Evolutionary conservation across 1,140 invertebrate genomes (phyloP).

Genomic region (Eciton burchellii): DNA sequence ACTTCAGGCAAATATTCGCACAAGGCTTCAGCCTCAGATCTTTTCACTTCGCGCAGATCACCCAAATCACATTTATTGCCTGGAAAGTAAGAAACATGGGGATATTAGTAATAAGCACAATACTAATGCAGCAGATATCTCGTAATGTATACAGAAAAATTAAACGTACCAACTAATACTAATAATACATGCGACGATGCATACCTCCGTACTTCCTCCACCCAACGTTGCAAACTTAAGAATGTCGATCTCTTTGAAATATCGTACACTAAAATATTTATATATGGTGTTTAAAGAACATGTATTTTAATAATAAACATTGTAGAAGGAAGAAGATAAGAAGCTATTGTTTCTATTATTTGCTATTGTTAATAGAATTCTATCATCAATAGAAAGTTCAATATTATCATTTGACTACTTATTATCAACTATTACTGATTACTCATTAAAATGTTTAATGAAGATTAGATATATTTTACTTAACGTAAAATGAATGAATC

Average conservation of each 20-base stretch:
- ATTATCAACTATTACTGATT: no score
- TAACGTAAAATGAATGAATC: no score
- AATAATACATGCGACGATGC: conserved; percentile 96
- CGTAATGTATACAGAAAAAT: conserved; percentile 26
- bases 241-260: conserved; percentile 96
- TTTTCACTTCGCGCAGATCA: conserved; percentile 92
- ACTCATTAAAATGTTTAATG: no score
- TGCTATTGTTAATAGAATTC: neutral
- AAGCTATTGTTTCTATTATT: neutral
- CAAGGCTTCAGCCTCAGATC: conserved; percentile 93
- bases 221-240: conserved; percentile 95
- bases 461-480: no score
- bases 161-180: conserved; percentile 92
- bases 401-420: no score
- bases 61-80: conserved; percentile 96
- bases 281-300: conserved; percentile 33
- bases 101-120: neutral
- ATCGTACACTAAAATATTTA: conserved; percentile 92
- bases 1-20: conserved; percentile 94
- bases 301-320: neutral
- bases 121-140: neutral
- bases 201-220: conserved; percentile 97
- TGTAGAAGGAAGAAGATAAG: neutral
- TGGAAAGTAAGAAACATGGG: conserved; percentile 68
- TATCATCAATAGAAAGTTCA: no score